Conservation (phyloP, 2,888 invertebrate genomes). For the Esperia sulphurella region DNA sequence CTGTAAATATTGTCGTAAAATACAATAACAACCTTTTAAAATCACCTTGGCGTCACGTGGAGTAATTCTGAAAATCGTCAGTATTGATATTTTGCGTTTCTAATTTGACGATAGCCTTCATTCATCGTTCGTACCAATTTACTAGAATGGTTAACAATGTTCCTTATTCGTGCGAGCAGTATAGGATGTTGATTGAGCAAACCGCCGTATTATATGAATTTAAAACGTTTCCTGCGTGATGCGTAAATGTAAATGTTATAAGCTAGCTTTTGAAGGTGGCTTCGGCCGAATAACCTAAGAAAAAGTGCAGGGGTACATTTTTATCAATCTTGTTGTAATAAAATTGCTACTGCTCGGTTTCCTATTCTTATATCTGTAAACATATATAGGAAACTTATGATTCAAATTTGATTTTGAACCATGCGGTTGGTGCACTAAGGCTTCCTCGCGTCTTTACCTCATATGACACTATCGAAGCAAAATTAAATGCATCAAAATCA, state of each 20-base stretch:
- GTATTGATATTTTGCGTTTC: slow-evolving; percentile 4
- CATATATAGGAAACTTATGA: too few species aligned
- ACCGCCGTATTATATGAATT: background rate
- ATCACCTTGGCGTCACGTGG: slow-evolving; percentile 2
- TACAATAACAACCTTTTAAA: background rate
- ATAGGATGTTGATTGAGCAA: slow-evolving; percentile 5
- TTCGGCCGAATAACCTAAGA: background rate
- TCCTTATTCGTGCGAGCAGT: slow-evolving; percentile 3
- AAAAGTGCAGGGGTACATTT: too few species aligned
- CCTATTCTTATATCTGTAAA: too few species aligned
- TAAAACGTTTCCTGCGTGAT: background rate
- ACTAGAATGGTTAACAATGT: background rate
- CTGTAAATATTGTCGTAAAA: slow-evolving; percentile 7
- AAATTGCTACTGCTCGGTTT: too few species aligned
- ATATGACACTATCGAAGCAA: too few species aligned
- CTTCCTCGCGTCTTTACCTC: too few species aligned
- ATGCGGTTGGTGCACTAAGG: too few species aligned
- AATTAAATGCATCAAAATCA: too few species aligned
- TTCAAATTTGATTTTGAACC: too few species aligned
- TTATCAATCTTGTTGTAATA: too few species aligned
- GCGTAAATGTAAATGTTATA: too few species aligned
- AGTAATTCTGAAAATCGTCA: slow-evolving; percentile 1
- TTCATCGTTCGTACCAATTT: background rate
- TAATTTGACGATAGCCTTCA: slow-evolving; percentile 4
- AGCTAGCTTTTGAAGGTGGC: too few species aligned